These are phyloP conservation scores for Conger conger DNA, from an alignment of 2,113 vertebrate species.

Conservation along the genomic window DNA sequence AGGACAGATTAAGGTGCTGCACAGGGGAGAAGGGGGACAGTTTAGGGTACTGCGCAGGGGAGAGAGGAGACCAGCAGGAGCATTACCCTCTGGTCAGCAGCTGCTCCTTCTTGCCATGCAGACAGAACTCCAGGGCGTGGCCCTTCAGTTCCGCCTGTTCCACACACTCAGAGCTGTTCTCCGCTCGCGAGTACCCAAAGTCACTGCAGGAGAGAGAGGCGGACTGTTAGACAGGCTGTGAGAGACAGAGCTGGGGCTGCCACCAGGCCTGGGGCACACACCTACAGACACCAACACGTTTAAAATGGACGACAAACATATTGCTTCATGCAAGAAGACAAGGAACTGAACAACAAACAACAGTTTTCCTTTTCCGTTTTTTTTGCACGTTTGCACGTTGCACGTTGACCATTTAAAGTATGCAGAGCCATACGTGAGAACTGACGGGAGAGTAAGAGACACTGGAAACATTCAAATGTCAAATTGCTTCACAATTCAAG, in stretches of 20 bases:
- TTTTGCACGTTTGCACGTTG: no score
- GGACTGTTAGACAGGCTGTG: not conserved
- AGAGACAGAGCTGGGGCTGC: not conserved
- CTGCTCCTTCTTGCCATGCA: constrained; percentile 78
- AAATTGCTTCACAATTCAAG: no score
- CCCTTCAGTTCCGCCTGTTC: constrained; percentile 85
- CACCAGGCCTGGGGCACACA: no score
- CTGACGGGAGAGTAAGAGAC: no score
- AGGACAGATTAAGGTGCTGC: not conserved
- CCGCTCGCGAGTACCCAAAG: constrained; percentile 87
- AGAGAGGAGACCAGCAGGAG: not conserved
- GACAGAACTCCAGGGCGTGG: constrained; percentile 50
- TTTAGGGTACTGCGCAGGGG: not conserved
- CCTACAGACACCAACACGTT: no score
- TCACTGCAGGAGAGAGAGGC: constrained; percentile 68
- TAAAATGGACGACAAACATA: no score
- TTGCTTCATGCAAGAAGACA: no score
- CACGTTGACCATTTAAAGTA: no score
- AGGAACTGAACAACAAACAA: no score
- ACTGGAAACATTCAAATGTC: no score
- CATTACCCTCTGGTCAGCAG: constrained; percentile 82
- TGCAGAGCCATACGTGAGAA: no score
- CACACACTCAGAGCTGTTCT: constrained; percentile 82
- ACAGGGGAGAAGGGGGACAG: not conserved
- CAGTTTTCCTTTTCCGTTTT: no score